These are phyloP conservation scores for Cyrtodaria siliqua DNA, from an alignment of 2,888 invertebrate species.

Conservation along the genomic window DNA sequence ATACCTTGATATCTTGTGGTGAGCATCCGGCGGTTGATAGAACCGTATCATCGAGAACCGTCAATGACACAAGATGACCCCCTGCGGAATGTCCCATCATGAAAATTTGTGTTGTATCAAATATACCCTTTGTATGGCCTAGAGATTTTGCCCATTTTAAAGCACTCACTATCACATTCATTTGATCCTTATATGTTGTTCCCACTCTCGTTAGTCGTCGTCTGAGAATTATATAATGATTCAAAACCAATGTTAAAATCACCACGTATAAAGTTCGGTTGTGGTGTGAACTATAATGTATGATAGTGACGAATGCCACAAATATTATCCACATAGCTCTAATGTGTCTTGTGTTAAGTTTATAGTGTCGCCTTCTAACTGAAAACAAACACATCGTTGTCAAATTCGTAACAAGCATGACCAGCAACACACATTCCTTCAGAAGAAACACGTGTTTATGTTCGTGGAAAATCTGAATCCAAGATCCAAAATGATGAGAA, in stretches of 20 bases:
- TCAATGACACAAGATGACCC: constrained; percentile 69
- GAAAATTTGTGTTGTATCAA: constrained; percentile 54
- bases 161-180: constrained; percentile 58
- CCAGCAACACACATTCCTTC: constrained; percentile 5
- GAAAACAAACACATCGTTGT: constrained; percentile 21
- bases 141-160: constrained; percentile 58
- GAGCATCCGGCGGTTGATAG: constrained; percentile 44
- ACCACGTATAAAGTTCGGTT: not conserved
- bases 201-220: constrained; percentile 27
- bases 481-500: no score
- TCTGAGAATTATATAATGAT: constrained; percentile 56
- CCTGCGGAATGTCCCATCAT: constrained; percentile 79
- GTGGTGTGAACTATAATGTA: not conserved
- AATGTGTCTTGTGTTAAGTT: constrained; percentile 1
- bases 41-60: constrained; percentile 42
- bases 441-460: not conserved
- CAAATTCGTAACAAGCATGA: constrained; percentile 24
- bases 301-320: not conserved
- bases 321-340: constrained; percentile 2
- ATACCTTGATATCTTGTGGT: constrained; percentile 61
- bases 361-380: constrained; percentile 18
- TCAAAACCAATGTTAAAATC: constrained; percentile 39
- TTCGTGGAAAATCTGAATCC: not conserved
- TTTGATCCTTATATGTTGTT: constrained; percentile 52
- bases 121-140: constrained; percentile 29